Conservation (phyloP, 2,113 vertebrate species). For the Hymenochirus boettgeri region DNA sequence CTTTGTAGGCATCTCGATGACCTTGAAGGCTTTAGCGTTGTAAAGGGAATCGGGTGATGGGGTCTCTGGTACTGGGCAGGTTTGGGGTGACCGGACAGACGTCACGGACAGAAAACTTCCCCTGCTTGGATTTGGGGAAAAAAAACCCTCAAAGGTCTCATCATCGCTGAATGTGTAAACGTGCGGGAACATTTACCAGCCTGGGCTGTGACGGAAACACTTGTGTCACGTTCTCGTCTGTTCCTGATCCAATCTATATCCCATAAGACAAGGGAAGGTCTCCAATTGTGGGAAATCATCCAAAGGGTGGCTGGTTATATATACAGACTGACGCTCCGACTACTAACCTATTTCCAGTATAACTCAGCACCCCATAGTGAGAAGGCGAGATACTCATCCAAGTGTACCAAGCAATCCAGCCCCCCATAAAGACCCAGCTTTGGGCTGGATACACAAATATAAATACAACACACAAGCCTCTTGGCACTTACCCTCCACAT, state of each 20-base stretch:
- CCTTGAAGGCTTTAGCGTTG: slow-evolving; percentile 83
- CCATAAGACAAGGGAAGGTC: no score
- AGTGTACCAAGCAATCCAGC: no score
- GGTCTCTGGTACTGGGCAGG: slow-evolving; percentile 84
- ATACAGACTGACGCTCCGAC: no score
- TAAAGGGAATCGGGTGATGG: slow-evolving; percentile 92
- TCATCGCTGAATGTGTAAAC: slow-evolving; percentile 88
- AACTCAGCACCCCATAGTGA: no score
- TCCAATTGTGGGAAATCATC: no score
- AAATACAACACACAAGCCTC: no score
- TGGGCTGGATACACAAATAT: no score
- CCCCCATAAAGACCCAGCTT: no score
- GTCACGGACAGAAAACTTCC: slow-evolving; percentile 78
- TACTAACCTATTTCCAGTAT: no score
- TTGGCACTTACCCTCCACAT: slow-evolving; percentile 83
- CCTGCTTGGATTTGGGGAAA: slow-evolving; percentile 61
- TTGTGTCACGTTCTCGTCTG: slow-evolving; percentile 41
- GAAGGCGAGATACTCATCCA: no score
- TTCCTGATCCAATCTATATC: slow-evolving; percentile 78
- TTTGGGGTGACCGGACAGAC: slow-evolving; percentile 87
- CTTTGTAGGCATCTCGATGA: slow-evolving; percentile 92
- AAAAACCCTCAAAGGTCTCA: slow-evolving; percentile 73
- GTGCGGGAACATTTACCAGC: slow-evolving; percentile 76
- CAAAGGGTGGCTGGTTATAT: no score
- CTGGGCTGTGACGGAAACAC: neutral